Percentiles rank a stretch among this genome's conserved stretches.
Evolutionary conservation across 2,113 vertebrate genomes (phyloP).

Genomic region (Paraplagusia blochii): DNA sequence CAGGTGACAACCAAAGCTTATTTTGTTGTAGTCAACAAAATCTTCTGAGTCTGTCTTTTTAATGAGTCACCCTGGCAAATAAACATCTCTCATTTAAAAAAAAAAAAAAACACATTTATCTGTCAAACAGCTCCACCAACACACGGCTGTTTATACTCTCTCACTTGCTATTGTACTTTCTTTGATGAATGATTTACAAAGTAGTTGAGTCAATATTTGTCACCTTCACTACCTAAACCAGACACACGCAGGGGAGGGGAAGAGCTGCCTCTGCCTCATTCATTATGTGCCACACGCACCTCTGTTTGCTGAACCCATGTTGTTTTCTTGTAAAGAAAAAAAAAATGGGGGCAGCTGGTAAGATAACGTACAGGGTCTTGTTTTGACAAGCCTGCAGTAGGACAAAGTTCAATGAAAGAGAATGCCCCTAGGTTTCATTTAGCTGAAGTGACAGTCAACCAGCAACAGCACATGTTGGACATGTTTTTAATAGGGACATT

Average conservation of each 20-base stretch:
- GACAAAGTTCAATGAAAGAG: conserved; percentile 40
- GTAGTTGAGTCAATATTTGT: conserved; percentile 40
- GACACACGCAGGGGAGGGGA: conserved; percentile 7
- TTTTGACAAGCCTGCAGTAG: conserved; percentile 36
- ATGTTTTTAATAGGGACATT: too few relatives aligned
- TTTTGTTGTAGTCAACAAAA: too few relatives aligned
- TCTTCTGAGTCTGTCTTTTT: too few relatives aligned
- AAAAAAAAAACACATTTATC: conserved; percentile 1
- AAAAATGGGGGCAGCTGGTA: conserved; percentile 45
- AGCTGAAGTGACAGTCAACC: conserved; percentile 8
- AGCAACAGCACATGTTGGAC: neutral
- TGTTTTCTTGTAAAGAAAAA: conserved; percentile 59
- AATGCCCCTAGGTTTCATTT: conserved; percentile 2
- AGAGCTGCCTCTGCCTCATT: conserved; percentile 21
- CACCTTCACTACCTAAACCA: conserved; percentile 3
- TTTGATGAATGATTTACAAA: conserved; percentile 7
- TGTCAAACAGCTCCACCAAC: neutral
- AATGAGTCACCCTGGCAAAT: too few relatives aligned
- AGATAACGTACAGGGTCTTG: conserved; percentile 28
- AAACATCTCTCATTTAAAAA: conserved; percentile 5
- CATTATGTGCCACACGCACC: conserved; percentile 37
- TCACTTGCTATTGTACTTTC: conserved; percentile 1
- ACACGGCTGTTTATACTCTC: neutral
- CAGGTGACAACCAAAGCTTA: too few relatives aligned
- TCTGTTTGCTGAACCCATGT: conserved; percentile 48